These are phyloP conservation scores for Chamaea fasciata DNA, from an alignment of 2,113 vertebrate species.

Conservation along the genomic window DNA sequence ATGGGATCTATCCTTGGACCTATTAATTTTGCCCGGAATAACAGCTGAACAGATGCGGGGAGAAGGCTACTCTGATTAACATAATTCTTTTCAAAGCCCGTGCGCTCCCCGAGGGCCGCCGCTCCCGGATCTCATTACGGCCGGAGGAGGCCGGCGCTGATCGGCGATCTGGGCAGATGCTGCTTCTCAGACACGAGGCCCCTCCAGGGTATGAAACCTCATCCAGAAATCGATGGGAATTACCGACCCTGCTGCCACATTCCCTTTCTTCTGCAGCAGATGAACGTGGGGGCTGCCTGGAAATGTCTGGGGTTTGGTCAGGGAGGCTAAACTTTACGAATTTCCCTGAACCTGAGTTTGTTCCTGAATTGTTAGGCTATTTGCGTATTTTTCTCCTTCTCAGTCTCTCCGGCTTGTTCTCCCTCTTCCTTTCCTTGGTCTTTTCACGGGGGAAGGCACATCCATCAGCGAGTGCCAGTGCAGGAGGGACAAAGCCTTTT, in stretches of 20 bases:
- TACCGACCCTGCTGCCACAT: neutral
- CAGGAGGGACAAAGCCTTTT: neutral
- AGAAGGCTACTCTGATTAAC: constrained; percentile 72
- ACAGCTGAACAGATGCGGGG: constrained; percentile 74
- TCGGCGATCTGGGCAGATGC: constrained; percentile 54
- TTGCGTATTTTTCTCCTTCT: neutral
- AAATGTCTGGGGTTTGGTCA: neutral
- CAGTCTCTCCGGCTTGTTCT: neutral
- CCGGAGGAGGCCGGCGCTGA: constrained; percentile 51
- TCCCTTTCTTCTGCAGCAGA: neutral
- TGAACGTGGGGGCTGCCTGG: constrained; percentile 5
- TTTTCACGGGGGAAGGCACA: rapidly evolving
- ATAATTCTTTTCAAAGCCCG: constrained; percentile 64
- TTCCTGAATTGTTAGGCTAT: neutral
- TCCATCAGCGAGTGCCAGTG: rapidly evolving
- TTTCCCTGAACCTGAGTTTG: neutral
- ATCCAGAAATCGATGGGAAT: constrained; percentile 48
- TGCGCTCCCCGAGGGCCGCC: constrained; percentile 62
- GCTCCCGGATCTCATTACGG: constrained; percentile 54
- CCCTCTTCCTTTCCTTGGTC: neutral
- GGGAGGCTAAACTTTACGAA: neutral
- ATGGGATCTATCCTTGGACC: constrained; percentile 72
- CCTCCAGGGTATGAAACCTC: constrained; percentile 56
- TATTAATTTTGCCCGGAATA: constrained; percentile 74
- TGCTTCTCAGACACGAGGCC: constrained; percentile 53